Evolutionary conservation across 2,113 vertebrate genomes (phyloP), one percentile per base, ranked within the genome.

Genomic region (Corvus cornix): DNA sequence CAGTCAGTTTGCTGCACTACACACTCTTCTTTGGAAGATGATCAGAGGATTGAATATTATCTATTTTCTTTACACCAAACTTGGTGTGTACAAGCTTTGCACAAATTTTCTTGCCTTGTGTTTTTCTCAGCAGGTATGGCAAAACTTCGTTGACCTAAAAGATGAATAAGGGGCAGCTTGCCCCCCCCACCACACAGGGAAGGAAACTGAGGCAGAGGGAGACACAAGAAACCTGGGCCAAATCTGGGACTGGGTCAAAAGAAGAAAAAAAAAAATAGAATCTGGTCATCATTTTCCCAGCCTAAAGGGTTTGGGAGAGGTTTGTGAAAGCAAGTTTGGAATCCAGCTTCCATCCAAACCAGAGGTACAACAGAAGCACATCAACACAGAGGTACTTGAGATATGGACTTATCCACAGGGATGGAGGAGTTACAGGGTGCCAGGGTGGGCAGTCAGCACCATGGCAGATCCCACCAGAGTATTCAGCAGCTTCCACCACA

Each of bases 361-460:
- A 43, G 24, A 49, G 49, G 49, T 49, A 26, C 49, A 49, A 49
- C 24, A 49, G 49, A 49, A 24, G 49, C 31, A 74, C 31, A 53
- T 12, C 1, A 1, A 37, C 33, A 41, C 3, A 0, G 9, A 79
- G 44, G 10, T 35, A 8, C 52, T 30, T 43, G 37, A 92, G 79
- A 59, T 11, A 13, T 0, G 2, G 7, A 16, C 15, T 78, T 73
- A 21, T 56, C 49, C 1, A 2, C 43, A 8, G 13, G 53, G 49
- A n/a, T 66, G 84, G 33, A 86, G 11, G 59, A 31, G 35, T 58
- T 78, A 46, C 52, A 26, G 66, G 49, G 28, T 84, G 48, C 48
- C n/a, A 23, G 9, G 1, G 12, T 3, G 3, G 69, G 43, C 72
- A 67, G 64, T 24, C 43, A 59, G 31, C 62, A 76, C 33, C 59